These are phyloP conservation scores for Chloromyia formosa DNA, from an alignment of 2,888 invertebrate genomes.

Conservation along the genomic window DNA sequence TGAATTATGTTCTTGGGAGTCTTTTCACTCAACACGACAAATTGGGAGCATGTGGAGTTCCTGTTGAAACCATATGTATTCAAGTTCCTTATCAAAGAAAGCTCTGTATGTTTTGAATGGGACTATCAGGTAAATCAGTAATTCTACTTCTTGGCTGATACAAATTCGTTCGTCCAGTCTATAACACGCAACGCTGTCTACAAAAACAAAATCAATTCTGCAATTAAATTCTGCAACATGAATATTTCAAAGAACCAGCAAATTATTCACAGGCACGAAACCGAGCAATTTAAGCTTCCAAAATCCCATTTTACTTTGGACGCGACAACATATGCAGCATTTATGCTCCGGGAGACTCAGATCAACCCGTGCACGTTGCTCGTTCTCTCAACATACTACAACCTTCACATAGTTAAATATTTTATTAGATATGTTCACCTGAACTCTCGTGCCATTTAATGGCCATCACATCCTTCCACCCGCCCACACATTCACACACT, in stretches of 20 bases:
- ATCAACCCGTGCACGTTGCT: neutral
- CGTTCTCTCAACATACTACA: neutral
- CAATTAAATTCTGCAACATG: neutral
- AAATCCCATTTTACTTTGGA: slow-evolving; percentile 16
- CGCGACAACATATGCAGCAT: neutral
- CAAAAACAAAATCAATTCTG: neutral
- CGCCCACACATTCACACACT: too few relatives aligned
- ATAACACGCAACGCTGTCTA: too few relatives aligned
- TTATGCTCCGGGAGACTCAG: neutral
- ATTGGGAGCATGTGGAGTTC: too few relatives aligned
- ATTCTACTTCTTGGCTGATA: too few relatives aligned
- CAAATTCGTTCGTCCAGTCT: too few relatives aligned
- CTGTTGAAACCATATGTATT: too few relatives aligned
- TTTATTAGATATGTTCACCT: slow-evolving; percentile 23
- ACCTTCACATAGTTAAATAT: slow-evolving; percentile 20
- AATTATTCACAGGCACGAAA: slow-evolving; percentile 26
- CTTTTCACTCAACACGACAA: too few relatives aligned
- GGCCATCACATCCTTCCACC: slow-evolving; percentile 8
- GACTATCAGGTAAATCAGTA: too few relatives aligned
- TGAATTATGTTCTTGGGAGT: too few relatives aligned
- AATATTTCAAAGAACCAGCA: neutral
- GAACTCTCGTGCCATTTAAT: slow-evolving; percentile 14
- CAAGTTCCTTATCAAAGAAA: too few relatives aligned
- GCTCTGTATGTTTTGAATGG: too few relatives aligned
- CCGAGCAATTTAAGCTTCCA: slow-evolving; percentile 12